These are phyloP conservation scores for Amphiura filiformis DNA, from an alignment of 35 echinoderm and acorn worm species.

Conservation along the genomic window DNA sequence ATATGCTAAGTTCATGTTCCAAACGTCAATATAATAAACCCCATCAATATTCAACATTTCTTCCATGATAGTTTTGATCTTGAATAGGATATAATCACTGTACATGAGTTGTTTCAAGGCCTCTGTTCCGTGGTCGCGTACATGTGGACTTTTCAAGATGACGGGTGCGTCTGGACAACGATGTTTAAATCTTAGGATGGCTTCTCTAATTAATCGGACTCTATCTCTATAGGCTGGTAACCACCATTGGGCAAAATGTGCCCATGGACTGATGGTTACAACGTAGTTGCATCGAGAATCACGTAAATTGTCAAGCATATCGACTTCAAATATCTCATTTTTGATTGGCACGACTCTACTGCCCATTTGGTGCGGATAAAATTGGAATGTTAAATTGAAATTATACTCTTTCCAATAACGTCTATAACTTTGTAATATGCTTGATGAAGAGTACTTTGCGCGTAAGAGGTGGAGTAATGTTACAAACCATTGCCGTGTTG, in stretches of 20 bases:
- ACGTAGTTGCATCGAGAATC: not conserved
- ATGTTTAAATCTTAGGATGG: not conserved
- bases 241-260: not conserved
- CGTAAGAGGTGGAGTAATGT: not conserved
- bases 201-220: not conserved
- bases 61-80: slow-evolving; percentile 33
- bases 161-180: not conserved
- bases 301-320: not conserved
- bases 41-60: slow-evolving; percentile 27
- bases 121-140: not conserved
- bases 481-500: slow-evolving; percentile 7
- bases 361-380: slow-evolving; percentile 24
- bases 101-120: not conserved
- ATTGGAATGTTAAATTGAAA: not conserved
- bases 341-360: not conserved
- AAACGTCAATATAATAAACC: not conserved
- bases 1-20: not conserved
- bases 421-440: not conserved
- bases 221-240: not conserved
- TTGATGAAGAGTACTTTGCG: too few species aligned
- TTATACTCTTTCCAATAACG: slow-evolving; percentile 9
- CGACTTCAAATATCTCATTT: slow-evolving; percentile 9
- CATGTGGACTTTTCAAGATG: not conserved
- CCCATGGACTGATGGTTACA: not conserved
- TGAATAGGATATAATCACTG: not conserved